Conservation (phyloP, 2,888 invertebrate genomes). For the Drosophila ezoana region DNA sequence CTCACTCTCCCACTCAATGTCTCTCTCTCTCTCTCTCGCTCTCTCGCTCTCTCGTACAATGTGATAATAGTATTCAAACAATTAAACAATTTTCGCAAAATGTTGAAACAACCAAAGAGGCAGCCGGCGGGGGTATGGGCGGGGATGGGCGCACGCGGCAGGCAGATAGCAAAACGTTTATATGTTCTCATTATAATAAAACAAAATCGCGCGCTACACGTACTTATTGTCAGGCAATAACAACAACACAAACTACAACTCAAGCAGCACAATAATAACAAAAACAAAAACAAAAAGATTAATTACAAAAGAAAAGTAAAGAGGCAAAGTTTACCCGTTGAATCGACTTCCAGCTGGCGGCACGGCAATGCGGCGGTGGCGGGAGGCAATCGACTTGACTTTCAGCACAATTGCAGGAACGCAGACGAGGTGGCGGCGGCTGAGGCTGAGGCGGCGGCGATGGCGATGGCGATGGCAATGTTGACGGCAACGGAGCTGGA, state of each 20-base stretch:
- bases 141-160: constrained; percentile 23
- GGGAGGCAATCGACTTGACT: constrained; percentile 37
- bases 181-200: constrained; percentile 79
- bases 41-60: constrained; percentile 45
- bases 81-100: constrained; percentile 77
- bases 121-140: background rate
- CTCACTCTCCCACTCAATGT: background rate
- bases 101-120: constrained; percentile 65
- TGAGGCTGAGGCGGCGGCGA: constrained; percentile 6
- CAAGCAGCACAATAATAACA: constrained; percentile 23
- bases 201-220: constrained; percentile 69
- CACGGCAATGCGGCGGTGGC: constrained; percentile 16
- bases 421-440: constrained; percentile 46
- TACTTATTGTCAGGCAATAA: constrained; percentile 62
- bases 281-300: constrained; percentile 55
- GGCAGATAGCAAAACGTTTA: constrained; percentile 71
- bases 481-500: constrained; percentile 15
- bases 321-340: constrained; percentile 74
- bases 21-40: constrained; percentile 4
- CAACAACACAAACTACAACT: constrained; percentile 34
- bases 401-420: constrained; percentile 59
- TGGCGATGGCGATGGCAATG: constrained; percentile 16
- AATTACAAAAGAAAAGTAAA: constrained; percentile 71
- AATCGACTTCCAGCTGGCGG: constrained; percentile 68
- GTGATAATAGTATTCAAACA: constrained; percentile 79